Evolutionary conservation across 2,888 invertebrate species (phyloP), one percentile per base, ranked within the genome.

Genomic region (Tethea ocularis): DNA sequence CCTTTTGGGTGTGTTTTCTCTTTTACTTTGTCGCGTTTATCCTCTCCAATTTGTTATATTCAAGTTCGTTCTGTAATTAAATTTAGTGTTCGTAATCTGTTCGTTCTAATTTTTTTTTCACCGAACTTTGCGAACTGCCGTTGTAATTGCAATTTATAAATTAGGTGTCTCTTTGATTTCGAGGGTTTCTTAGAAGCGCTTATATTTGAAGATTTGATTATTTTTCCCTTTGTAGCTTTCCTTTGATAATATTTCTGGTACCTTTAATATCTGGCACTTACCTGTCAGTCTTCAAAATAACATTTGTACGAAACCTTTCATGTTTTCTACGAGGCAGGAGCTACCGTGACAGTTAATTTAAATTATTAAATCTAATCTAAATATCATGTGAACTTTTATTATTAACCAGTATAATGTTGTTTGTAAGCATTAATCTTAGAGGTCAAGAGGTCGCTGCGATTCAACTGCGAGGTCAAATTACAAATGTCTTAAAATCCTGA

Each of bases 1-100:
- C 91, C 91, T 91, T 90, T 88, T 86, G 83, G 86, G 87, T 89
- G 90, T 91, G 91, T 92, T 91, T 91, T 91, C 89, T 90, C 89
- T 91, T 91, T 92, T 90, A 91, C 93, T 91, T 93, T 91, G 92
- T 91, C 92, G 91, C 92, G 91, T 89, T 92, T 91, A 90, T 91
- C 89, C 92, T 89, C 89, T 88, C 84, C 92, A 91, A 90, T 91
- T 91, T 91, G 91, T 91, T 89, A 88, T 90, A 89, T 92, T 91
- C 89, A 83, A 87, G 89, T 90, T 88, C 88, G 86, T 86, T 89
- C 88, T 87, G 88, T 92, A 91, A 91, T 93, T 91, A 91, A 90
- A 91, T 92, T 92, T 91, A 91, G 91, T 91, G 89, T 89, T 89
- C 87, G 86, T 91, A 92, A 92, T 91, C 91, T 90, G 86, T 85